Percentiles rank a stretch among this genome's conserved stretches.
phyloP scores from a whole-genome alignment of 2,113 vertebrate species.

The Micronisus gabar region DNA sequence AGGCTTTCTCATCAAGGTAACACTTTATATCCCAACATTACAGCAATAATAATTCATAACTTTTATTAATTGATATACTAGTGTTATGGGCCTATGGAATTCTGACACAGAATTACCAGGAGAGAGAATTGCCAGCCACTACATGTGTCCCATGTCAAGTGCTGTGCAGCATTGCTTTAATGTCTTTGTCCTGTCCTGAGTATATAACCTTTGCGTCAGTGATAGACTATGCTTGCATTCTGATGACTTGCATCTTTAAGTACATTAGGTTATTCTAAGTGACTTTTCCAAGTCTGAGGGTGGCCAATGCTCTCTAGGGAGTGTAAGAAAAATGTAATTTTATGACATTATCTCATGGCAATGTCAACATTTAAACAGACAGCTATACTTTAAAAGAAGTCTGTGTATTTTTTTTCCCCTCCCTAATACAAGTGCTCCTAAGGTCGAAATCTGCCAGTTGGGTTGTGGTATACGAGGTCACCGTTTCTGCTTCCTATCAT shows the following conservation, averaged over 20 bases:
- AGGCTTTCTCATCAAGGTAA: background rate
- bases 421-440: background rate
- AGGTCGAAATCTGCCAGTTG: background rate
- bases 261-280: background rate
- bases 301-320: background rate
- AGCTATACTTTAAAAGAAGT: conserved; percentile 6
- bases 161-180: background rate
- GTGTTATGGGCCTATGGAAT: background rate
- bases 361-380: conserved; percentile 51
- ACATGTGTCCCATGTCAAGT: background rate
- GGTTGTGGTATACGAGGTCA: background rate
- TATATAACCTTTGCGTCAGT: background rate
- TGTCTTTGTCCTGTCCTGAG: background rate
- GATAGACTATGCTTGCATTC: background rate
- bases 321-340: conserved; percentile 34
- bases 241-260: background rate
- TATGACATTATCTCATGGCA: conserved; percentile 37
- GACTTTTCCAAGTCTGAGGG: conserved; percentile 39
- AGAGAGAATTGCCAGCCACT: background rate
- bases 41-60: background rate
- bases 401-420: background rate
- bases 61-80: background rate
- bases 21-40: background rate
- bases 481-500: conserved; percentile 45
- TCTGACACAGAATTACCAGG: background rate